These are phyloP conservation scores for Cephonodes hylas DNA, from an alignment of 2,888 invertebrate genomes.

Conservation along the genomic window DNA sequence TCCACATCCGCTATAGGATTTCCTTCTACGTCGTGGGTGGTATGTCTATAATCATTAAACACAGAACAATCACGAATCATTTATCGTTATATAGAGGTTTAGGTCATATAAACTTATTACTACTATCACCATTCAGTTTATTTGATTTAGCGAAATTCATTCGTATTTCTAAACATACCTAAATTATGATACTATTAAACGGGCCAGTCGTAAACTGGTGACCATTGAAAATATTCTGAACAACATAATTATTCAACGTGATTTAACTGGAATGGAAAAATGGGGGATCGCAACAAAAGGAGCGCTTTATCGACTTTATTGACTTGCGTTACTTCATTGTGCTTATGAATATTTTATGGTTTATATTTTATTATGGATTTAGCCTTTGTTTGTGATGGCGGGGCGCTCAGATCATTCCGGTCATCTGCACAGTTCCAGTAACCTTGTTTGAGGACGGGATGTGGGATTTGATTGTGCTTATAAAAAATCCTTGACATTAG, in stretches of 20 bases:
- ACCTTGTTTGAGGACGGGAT: conserved; percentile 24
- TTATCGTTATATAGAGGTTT: too few relatives aligned
- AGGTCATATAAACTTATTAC: too few relatives aligned
- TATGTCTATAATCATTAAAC: not conserved
- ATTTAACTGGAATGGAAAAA: conserved; percentile 27
- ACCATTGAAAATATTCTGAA: conserved; percentile 3
- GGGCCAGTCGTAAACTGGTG: not conserved
- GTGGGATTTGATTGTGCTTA: not conserved
- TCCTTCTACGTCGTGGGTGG: not conserved
- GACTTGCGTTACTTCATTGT: conserved; percentile 45
- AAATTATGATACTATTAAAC: conserved; percentile 3
- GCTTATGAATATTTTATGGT: conserved; percentile 69
- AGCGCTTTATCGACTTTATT: conserved; percentile 14
- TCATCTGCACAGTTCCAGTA: conserved; percentile 45
- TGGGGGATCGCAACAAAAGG: not conserved
- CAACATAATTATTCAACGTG: conserved; percentile 17
- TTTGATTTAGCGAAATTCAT: not conserved
- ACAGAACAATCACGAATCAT: not conserved
- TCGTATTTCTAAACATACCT: not conserved
- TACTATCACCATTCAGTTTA: too few relatives aligned
- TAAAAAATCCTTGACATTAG: not conserved
- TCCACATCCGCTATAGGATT: not conserved
- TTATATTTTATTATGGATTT: conserved; percentile 56
- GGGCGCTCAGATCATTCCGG: conserved; percentile 45
- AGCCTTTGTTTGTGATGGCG: conserved; percentile 52